Base-by-base conservation (phyloP, 2,888 invertebrate species). In the Ernsta delagoae region DNA sequence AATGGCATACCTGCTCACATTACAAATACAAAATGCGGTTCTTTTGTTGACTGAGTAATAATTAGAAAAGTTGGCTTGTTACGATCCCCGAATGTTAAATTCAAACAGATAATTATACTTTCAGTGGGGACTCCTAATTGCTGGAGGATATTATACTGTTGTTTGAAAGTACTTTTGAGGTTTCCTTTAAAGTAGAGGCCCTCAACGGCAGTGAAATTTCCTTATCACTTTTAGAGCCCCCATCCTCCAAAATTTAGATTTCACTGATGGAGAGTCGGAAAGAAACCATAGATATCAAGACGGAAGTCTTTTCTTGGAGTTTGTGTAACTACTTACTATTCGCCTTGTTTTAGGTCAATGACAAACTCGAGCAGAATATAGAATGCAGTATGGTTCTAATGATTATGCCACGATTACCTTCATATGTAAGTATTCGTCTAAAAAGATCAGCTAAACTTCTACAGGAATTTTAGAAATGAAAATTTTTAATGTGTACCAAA, bases 11-110 rank as follows among this genome's bases (percentile, higher is more conserved):
- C 39, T 39, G 54, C 16, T 54, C 53, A 36, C 63, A 63, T 53
- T 34, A 50, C 16, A 50, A 36, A 36, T 4, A 54, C 41, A 65
- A 39, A 65, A 48, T 36, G 59, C 12, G 65, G 59, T 65, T 48
- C 43, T 45, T 65, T 65, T 48, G 63, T 53, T 34, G 36, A 48
- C 34, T 48, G 48, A 59, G 57, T 65, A 59, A 59, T 65, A 70
- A 61, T 61, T 61, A 70, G 16, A 54, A 65, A 70, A 65, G 65
- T 57, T 56, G 41, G 57, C 41, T 65, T 62, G 65, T 61, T 61
- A 65, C 59, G 48, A 48, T 12, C 39, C 48, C 45, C 41, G 59
- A 59, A 65, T 59, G 12, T 56, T 34, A 24, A 54, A 65, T 59
- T 57, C 36, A 39, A 39, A 31, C 31, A 31, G 31, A 31, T 31